Evolutionary conservation across 2,113 vertebrate species (phyloP).

Genomic region (Dicaeum eximium): DNA sequence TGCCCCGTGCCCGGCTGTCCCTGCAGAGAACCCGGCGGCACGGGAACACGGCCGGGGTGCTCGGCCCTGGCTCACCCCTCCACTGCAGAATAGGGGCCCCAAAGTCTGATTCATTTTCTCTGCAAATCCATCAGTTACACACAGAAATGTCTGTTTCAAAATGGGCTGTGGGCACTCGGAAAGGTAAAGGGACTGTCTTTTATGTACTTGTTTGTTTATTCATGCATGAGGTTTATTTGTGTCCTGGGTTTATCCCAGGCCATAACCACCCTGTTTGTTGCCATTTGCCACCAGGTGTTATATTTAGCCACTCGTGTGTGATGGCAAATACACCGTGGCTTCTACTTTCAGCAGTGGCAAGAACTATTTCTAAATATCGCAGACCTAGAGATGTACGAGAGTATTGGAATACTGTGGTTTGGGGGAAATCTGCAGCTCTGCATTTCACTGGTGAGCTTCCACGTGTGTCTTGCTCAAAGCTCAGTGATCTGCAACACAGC

Average conservation of each 20-base stretch:
- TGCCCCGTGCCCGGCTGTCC: rapidly evolving
- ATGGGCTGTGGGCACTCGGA: not conserved
- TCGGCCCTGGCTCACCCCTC: rapidly evolving
- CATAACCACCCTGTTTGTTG: not conserved
- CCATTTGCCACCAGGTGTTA: not conserved
- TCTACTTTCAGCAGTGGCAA: not conserved
- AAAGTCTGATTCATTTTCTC: not conserved
- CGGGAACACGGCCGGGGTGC: rapidly evolving
- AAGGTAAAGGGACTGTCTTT: not conserved
- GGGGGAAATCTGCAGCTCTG: not conserved
- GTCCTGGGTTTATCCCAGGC: not conserved
- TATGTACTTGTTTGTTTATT: not conserved
- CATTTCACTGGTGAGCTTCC: not conserved
- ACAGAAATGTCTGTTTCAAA: not conserved
- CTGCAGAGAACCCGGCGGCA: rapidly evolving
- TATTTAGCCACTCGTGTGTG: not conserved
- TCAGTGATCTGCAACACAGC: not conserved
- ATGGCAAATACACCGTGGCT: not conserved
- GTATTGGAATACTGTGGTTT: not conserved
- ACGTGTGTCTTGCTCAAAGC: not conserved
- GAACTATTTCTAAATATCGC: not conserved
- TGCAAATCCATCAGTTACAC: not conserved
- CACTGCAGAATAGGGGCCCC: rapidly evolving
- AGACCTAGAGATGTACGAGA: not conserved
- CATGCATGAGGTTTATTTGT: not conserved